Conservation (phyloP, 2,113 vertebrate species). For the Ammodytes marinus region DNA sequence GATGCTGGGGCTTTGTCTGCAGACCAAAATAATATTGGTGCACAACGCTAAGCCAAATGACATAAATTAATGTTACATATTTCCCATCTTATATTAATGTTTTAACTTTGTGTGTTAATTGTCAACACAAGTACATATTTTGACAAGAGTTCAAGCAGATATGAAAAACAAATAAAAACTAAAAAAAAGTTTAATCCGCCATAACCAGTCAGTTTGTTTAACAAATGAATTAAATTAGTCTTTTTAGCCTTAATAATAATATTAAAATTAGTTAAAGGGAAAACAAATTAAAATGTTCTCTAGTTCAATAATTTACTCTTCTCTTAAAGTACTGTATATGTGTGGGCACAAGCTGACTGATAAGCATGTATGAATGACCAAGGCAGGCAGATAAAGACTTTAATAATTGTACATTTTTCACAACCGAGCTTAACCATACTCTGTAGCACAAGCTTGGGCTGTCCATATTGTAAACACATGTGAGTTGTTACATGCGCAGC, state of each 20-base stretch:
- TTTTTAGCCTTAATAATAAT: not conserved
- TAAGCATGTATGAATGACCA: not conserved
- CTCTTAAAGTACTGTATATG: not conserved
- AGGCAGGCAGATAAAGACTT: not conserved
- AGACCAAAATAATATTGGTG: slow-evolving; percentile 55
- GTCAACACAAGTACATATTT: not conserved
- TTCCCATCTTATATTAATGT: not conserved
- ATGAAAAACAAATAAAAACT: no score
- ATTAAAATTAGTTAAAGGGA: no score
- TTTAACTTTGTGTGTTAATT: not conserved
- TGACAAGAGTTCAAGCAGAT: no score
- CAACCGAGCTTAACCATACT: not conserved
- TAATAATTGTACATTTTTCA: not conserved
- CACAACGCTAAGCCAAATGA: slow-evolving; percentile 37
- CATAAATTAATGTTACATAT: slow-evolving; percentile 15
- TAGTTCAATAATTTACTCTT: not conserved
- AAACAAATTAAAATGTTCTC: not conserved
- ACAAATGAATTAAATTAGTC: not conserved
- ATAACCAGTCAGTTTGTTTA: not conserved
- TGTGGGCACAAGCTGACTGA: not conserved
- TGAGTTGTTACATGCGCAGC: not conserved
- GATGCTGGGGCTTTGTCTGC: slow-evolving; percentile 73
- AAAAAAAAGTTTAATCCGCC: no score
- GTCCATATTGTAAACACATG: slow-evolving; percentile 15
- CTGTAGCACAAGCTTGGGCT: not conserved